A percentile compares a stretch with the other conserved stretches of the same genome.
These are phyloP conservation scores for Malaclemys terrapin DNA, from an alignment of 2,113 vertebrate species.

Conservation along the genomic window DNA sequence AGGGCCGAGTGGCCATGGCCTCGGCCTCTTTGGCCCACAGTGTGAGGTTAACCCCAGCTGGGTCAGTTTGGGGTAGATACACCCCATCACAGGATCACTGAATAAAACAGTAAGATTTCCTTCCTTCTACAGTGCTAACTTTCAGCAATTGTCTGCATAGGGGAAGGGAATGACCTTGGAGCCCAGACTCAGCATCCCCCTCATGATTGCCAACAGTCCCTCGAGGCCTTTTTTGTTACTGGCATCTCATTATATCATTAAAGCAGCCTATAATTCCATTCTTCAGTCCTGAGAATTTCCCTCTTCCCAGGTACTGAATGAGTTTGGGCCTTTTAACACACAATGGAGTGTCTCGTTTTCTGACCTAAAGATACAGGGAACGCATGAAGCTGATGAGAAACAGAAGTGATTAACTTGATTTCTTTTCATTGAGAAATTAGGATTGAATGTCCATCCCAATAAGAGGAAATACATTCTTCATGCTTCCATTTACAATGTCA, in stretches of 20 bases:
- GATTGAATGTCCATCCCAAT: neutral
- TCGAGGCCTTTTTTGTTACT: neutral
- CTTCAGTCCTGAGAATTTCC: constrained; percentile 6
- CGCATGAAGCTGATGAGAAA: neutral
- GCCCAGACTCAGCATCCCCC: neutral
- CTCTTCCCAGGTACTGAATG: neutral
- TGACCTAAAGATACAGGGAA: neutral
- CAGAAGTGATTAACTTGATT: neutral
- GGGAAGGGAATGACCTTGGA: neutral
- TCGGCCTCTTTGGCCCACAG: too few relatives aligned
- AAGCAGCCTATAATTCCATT: neutral
- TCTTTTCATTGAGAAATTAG: constrained; percentile 38
- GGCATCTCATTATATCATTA: neutral
- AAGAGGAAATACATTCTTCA: constrained; percentile 33
- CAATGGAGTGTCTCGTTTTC: neutral
- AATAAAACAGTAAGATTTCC: neutral
- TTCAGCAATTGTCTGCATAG: neutral
- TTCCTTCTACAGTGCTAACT: constrained; percentile 11
- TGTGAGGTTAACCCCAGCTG: too few relatives aligned
- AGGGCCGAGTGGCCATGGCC: too few relatives aligned
- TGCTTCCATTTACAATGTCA: constrained; percentile 36
- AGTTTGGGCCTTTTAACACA: neutral
- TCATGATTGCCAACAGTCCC: neutral
- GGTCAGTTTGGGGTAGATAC: too few relatives aligned
- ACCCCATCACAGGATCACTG: neutral